Base-by-base conservation (phyloP, 2,113 vertebrate species). In the Ceyx melanurus region DNA sequence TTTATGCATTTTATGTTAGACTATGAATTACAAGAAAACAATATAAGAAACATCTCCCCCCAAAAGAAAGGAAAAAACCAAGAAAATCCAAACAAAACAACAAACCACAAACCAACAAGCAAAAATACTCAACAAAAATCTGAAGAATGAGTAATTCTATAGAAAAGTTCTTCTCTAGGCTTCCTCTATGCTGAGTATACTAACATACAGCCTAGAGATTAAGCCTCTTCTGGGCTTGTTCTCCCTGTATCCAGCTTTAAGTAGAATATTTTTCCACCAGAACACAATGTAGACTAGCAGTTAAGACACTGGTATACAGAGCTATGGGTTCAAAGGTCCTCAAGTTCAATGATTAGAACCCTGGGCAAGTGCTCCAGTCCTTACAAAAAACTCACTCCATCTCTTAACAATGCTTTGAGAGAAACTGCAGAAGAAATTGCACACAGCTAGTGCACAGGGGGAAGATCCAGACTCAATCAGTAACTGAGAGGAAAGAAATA, bases 1-100 rank as follows among this genome's bases (percentile, higher is more conserved):
- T 82, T 91, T 91, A 92, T 56, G 66, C 79, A 73, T 92, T 94
- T 92, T 89, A 94, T 4, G 40, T 82, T 80, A 91, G 75, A 80
- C 50, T 72, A 33, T 45, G 67, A 94, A 92, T 83, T 60, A 81
- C 33, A 33, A 67, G 29, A 73, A 79, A 89, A 62, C 62, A 88
- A 88, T 79, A 73, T 45, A 66, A 19, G 65, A 86, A 56, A 35
- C 48, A 20, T 6, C 2, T 35, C 25, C 10, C 50, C 13, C 26
- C 19, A 26, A 11, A 22, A 48, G 46, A 22, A 37, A 26, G 17
- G 26, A 25, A 35, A 50, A 23, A 46, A 46, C 4, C 45, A 46
- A 46, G 19, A 46, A 54, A 54, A 56, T 4, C 23, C 13, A 51
- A 51, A 25, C 50, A 26, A 51, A 51, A 51, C 50, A 26, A 51